A percentile compares a stretch with the other conserved stretches of the same genome.
phyloP scores from a whole-genome alignment of 2,888 invertebrate species.

The Hoplodrina blanda region DNA sequence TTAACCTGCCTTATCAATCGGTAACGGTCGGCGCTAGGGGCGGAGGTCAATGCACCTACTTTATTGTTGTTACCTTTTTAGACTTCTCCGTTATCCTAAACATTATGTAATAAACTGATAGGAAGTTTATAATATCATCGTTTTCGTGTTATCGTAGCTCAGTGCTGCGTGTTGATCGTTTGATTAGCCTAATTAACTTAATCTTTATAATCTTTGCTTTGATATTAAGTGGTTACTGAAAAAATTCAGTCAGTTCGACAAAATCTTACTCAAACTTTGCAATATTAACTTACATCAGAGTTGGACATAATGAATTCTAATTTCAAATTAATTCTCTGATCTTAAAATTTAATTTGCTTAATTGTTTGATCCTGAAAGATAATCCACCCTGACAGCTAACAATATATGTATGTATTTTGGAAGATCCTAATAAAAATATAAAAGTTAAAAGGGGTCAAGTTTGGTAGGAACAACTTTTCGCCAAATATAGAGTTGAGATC shows the following conservation, averaged over 20 bases:
- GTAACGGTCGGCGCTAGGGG: constrained; percentile 75
- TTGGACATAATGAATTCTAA: not conserved
- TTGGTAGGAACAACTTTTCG: too few species aligned
- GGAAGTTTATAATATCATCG: constrained; percentile 58
- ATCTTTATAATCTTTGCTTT: constrained; percentile 49
- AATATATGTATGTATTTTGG: not conserved
- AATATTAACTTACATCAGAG: not conserved
- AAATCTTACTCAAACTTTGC: constrained; percentile 11
- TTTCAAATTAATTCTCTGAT: not conserved
- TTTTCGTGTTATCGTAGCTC: constrained; percentile 43
- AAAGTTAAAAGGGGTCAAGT: too few species aligned
- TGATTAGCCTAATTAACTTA: constrained; percentile 55
- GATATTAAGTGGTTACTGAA: constrained; percentile 24
- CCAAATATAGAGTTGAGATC: too few species aligned
- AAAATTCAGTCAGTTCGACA: constrained; percentile 26
- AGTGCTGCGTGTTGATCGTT: constrained; percentile 45
- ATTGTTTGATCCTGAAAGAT: not conserved
- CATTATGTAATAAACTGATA: constrained; percentile 63
- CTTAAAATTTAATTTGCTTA: not conserved
- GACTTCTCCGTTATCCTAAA: constrained; percentile 60
- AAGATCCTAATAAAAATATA: not conserved
- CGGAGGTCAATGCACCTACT: constrained; percentile 81
- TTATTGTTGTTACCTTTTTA: constrained; percentile 68
- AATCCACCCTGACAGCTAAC: not conserved
- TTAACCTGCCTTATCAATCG: constrained; percentile 85